These are phyloP conservation scores for Sphenodon punctatus DNA, from an alignment of 2,797 vertebrate species.

Conservation along the genomic window DNA sequence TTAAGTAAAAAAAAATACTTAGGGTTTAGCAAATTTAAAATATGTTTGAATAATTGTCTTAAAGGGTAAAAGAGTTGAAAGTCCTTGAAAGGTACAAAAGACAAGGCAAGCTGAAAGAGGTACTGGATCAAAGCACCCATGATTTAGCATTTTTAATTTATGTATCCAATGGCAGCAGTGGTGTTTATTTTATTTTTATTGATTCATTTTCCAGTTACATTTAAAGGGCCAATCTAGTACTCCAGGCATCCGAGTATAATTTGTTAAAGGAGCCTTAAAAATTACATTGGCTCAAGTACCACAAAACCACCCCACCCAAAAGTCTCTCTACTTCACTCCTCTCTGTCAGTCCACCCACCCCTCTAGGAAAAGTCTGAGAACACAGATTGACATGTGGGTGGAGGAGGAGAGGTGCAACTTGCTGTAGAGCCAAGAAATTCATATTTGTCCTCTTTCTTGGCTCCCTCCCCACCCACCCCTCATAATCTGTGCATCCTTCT, in stretches of 20 bases:
- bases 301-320: not conserved
- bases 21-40: no score
- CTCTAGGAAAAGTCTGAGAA: not conserved
- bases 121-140: not conserved
- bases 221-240: not conserved
- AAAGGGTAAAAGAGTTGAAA: not conserved
- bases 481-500: not conserved
- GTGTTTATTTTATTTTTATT: not conserved
- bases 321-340: not conserved
- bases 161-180: not conserved
- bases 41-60: not conserved
- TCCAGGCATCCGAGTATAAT: not conserved
- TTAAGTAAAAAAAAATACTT: no score
- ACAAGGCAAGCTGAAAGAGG: not conserved
- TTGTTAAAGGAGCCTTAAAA: not conserved
- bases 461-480: no score
- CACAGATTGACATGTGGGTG: not conserved
- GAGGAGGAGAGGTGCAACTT: not conserved
- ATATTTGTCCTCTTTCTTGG: not conserved
- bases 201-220: not conserved
- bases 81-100: not conserved
- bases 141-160: not conserved
- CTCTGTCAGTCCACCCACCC: not conserved
- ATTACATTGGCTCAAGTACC: not conserved
- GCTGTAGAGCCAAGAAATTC: not conserved